These are phyloP conservation scores for Marronus borbonicus DNA, from an alignment of 2,888 invertebrate species.

Conservation along the genomic window DNA sequence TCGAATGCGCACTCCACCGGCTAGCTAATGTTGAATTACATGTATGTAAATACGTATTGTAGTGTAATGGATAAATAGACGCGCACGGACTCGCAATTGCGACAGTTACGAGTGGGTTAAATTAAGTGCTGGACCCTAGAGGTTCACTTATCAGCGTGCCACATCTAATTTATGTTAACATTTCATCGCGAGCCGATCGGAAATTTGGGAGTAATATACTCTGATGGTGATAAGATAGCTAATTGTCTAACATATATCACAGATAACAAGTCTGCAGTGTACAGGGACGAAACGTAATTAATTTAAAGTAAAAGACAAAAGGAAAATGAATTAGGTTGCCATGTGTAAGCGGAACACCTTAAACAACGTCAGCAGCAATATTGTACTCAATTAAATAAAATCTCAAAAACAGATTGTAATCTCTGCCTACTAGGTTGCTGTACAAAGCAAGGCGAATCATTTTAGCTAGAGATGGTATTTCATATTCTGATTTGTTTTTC, in stretches of 20 bases:
- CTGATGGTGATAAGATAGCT: slow-evolving; percentile 9
- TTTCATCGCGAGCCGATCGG: slow-evolving; percentile 15
- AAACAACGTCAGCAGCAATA: no score
- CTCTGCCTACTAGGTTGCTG: no score
- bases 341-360: no score
- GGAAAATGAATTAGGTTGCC: no score
- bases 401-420: no score
- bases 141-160: slow-evolving; percentile 4
- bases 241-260: neutral
- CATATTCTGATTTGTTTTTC: no score
- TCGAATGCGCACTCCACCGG: neutral
- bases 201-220: neutral
- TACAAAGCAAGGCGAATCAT: no score
- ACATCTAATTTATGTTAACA: slow-evolving; percentile 35
- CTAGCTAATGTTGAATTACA: slow-evolving; percentile 10
- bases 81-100: neutral
- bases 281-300: neutral
- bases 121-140: slow-evolving; percentile 23
- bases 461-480: no score
- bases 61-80: neutral
- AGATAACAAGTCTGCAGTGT: no score
- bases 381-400: no score
- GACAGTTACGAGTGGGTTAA: slow-evolving; percentile 12
- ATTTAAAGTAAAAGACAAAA: no score
- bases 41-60: slow-evolving; percentile 19